Evolutionary conservation across 2,797 vertebrate species (phyloP).

Genomic region (Neopelma chrysocephalum): DNA sequence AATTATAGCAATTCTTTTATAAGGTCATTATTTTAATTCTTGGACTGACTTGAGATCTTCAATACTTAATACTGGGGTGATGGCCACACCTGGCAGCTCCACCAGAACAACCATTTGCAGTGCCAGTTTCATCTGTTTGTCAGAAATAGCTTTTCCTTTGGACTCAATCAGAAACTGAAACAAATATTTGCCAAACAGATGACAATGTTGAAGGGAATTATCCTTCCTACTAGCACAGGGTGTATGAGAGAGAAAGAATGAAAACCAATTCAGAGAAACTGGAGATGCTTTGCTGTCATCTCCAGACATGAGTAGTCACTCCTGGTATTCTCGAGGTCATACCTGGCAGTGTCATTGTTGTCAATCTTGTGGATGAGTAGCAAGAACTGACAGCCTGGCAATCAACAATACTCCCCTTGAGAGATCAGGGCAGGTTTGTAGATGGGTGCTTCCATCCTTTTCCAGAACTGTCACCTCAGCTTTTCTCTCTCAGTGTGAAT

Average conservation of each 20-base stretch:
- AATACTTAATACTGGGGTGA: background rate
- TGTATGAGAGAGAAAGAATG: background rate
- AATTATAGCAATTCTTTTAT: background rate
- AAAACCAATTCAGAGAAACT: background rate
- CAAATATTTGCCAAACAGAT: background rate
- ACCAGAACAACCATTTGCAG: background rate
- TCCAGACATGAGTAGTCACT: background rate
- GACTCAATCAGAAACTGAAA: background rate
- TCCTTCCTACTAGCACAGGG: background rate
- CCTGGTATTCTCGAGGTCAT: background rate
- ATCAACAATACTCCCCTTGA: background rate
- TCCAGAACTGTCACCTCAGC: background rate
- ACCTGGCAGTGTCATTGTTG: background rate
- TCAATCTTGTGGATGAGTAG: background rate
- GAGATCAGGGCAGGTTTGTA: background rate
- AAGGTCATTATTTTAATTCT: background rate
- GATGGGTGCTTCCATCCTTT: background rate
- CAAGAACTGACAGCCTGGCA: background rate
- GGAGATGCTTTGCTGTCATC: background rate
- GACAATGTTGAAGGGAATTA: rapidly evolving
- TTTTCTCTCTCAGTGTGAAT: rapidly evolving
- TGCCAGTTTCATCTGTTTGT: background rate
- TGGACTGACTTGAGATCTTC: background rate
- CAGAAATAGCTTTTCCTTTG: background rate
- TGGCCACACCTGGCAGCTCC: background rate